Percentiles rank a stretch among this genome's conserved stretches.
Conservation (phyloP, 2,797 vertebrate species). For the Microctenopoma lineatum region DNA sequence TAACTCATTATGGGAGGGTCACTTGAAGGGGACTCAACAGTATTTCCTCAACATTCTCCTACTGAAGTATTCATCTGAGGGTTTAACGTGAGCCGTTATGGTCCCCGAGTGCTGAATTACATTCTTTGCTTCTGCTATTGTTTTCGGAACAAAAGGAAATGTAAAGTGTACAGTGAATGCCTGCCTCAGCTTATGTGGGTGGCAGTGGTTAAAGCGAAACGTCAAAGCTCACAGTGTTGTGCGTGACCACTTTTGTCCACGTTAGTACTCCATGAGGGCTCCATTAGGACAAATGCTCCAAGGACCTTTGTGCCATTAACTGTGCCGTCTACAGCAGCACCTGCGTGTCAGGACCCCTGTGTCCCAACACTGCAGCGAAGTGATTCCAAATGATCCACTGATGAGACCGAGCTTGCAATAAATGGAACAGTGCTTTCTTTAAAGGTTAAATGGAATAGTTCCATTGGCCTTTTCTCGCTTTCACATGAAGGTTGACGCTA, state of each 20-base stretch:
- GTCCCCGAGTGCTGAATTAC: constrained; percentile 7
- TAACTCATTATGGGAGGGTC: constrained; percentile 14
- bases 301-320: constrained; percentile 66
- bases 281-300: constrained; percentile 53
- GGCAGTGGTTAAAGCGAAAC: constrained; percentile 26
- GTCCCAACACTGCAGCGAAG: constrained; percentile 35
- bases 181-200: constrained; percentile 47
- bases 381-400: constrained; percentile 53
- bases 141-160: constrained; percentile 45
- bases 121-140: constrained; percentile 38
- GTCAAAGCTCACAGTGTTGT: constrained; percentile 6
- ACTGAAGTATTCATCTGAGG: constrained; percentile 1
- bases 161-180: not conserved
- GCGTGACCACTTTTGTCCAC: constrained; percentile 33
- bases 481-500: constrained; percentile 1
- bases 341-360: constrained; percentile 60
- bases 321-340: constrained; percentile 38
- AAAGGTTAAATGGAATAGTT: constrained; percentile 52
- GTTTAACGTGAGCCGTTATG: not conserved
- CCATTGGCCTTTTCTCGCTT: not conserved
- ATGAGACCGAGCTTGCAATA: constrained; percentile 37
- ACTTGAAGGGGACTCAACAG: constrained; percentile 15
- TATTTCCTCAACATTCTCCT: constrained; percentile 9
- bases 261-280: constrained; percentile 37
- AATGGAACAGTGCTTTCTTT: constrained; percentile 35